A percentile compares a stretch with the other conserved stretches of the same genome.
Evolutionary conservation across 2,113 vertebrate genomes (phyloP).

Genomic region (Corydoras maculifer): DNA sequence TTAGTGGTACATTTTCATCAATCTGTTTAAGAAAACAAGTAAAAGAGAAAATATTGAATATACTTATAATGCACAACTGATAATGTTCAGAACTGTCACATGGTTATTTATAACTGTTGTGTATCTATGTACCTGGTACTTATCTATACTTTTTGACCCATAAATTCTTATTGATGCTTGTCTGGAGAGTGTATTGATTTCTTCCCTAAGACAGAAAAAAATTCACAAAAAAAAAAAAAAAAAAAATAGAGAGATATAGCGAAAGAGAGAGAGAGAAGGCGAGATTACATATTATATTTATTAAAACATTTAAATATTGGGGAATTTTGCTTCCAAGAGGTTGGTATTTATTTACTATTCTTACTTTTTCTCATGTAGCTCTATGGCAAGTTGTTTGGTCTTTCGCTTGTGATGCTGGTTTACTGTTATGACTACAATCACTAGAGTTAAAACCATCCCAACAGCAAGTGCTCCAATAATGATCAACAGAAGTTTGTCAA

Average conservation of each 20-base stretch:
- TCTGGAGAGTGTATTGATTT: slow-evolving; percentile 78
- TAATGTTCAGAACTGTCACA: no score
- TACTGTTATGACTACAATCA: slow-evolving; percentile 71
- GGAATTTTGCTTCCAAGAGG: no score
- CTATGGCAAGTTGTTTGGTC: slow-evolving; percentile 72
- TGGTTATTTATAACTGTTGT: no score
- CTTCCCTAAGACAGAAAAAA: slow-evolving; percentile 61
- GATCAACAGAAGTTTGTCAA: slow-evolving; percentile 67
- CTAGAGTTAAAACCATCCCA: slow-evolving; percentile 70
- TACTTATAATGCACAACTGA: no score
- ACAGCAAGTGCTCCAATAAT: slow-evolving; percentile 65
- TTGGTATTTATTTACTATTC: slow-evolving; percentile 12
- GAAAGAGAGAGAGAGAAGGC: background rate
- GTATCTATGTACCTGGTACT: slow-evolving; percentile 61
- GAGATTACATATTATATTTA: no score
- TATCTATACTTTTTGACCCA: slow-evolving; percentile 71
- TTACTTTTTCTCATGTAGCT: slow-evolving; percentile 80
- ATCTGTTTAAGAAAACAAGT: slow-evolving; percentile 3
- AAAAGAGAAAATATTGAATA: background rate
- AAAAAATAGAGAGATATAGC: no score
- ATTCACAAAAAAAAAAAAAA: no score
- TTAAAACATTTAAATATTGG: no score
- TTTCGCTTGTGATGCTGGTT: slow-evolving; percentile 79
- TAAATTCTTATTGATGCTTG: slow-evolving; percentile 82
- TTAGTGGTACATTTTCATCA: slow-evolving; percentile 46